A percentile compares a stretch with the other conserved stretches of the same genome.
phyloP scores from a whole-genome alignment of 2,888 invertebrate genomes.

The Synergus umbraculus region DNA sequence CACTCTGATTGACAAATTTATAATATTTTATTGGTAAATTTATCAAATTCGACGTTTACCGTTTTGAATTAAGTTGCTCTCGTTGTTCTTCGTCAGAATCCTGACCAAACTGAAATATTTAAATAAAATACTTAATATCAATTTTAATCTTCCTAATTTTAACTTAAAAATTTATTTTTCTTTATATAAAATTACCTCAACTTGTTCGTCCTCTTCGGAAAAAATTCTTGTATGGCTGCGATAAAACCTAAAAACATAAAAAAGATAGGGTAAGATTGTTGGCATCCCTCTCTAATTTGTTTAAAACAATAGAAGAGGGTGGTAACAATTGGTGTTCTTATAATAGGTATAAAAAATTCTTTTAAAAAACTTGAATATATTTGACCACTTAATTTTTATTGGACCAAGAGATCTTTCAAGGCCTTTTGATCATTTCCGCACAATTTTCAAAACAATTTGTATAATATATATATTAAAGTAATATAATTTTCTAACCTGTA shows the following conservation, averaged over 20 bases:
- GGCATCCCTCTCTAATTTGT: too few species aligned
- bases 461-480: not conserved
- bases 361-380: too few species aligned
- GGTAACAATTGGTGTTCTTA: too few species aligned
- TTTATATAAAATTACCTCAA: constrained; percentile 21
- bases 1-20: not conserved
- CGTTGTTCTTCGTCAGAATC: constrained; percentile 10
- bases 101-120: not conserved
- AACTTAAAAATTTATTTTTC: not conserved
- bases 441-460: not conserved
- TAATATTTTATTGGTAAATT: not conserved
- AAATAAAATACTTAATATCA: not conserved
- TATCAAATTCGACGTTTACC: not conserved
- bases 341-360: too few species aligned
- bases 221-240: constrained; percentile 26
- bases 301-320: too few species aligned
- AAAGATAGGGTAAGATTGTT: too few species aligned
- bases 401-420: not conserved
- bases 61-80: constrained; percentile 15
- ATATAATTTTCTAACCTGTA: constrained; percentile 1
- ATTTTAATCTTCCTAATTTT: not conserved
- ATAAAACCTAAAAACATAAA: constrained; percentile 4
- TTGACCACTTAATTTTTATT: too few species aligned
- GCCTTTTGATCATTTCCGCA: not conserved
- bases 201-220: constrained; percentile 40